phyloP scores from a whole-genome alignment of 92 coral and sea anemone genomes.

The Muricea muricata region DNA sequence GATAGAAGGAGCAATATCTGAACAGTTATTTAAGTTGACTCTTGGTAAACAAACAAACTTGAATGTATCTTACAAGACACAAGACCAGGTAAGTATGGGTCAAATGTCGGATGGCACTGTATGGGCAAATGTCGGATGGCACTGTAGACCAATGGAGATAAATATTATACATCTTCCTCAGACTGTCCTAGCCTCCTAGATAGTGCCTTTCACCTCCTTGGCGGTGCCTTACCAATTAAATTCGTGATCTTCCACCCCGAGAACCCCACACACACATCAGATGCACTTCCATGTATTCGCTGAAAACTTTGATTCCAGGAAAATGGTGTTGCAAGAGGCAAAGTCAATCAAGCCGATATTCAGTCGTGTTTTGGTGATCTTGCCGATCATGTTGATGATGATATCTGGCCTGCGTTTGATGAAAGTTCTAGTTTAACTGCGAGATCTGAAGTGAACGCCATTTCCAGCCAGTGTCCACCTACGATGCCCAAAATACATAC shows the following conservation, averaged over 20 bases:
- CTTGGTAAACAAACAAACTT: conserved; percentile 10
- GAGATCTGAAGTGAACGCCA: neutral
- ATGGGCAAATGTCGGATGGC: too few species aligned
- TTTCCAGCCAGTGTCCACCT: neutral
- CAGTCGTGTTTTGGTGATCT: conserved; percentile 21
- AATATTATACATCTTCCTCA: too few species aligned
- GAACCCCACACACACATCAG: too few species aligned
- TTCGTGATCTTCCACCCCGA: too few species aligned
- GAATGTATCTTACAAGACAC: neutral
- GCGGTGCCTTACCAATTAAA: too few species aligned
- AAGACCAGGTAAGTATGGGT: too few species aligned
- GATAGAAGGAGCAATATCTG: conserved; percentile 15
- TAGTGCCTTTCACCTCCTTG: too few species aligned
- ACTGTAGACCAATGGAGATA: too few species aligned
- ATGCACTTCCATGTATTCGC: too few species aligned
- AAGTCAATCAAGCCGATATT: neutral
- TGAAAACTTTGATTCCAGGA: neutral
- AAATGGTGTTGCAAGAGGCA: neutral
- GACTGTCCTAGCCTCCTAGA: too few species aligned
- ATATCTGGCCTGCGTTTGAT: neutral
- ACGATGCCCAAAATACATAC: neutral
- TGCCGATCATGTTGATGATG: conserved; percentile 27
- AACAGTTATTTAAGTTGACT: conserved; percentile 52
- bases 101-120: too few species aligned
- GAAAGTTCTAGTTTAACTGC: neutral